Evolutionary conservation across 2,797 vertebrate species (phyloP).

Genomic region (Vireo griseus): DNA sequence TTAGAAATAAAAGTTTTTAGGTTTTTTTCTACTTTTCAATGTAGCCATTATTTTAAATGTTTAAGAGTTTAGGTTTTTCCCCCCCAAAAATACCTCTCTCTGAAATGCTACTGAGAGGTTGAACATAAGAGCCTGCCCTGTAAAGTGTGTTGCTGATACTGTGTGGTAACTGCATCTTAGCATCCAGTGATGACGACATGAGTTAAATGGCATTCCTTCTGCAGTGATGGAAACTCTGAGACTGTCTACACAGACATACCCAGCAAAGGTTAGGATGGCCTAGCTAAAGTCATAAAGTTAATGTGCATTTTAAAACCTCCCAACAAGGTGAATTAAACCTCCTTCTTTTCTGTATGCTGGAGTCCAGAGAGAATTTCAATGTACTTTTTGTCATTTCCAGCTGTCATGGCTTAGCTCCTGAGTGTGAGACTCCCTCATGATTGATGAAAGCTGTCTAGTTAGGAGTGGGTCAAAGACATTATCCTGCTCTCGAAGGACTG

Average conservation of each 20-base stretch:
- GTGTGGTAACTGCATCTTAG: neutral
- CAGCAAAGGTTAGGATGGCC: neutral
- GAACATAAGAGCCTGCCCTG: neutral
- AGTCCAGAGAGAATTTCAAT: neutral
- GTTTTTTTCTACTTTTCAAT: neutral
- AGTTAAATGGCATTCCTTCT: neutral
- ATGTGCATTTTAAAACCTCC: neutral
- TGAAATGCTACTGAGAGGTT: neutral
- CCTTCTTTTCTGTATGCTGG: neutral
- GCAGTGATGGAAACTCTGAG: neutral
- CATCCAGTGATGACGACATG: rapidly evolving
- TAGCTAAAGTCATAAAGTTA: neutral
- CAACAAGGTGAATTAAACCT: neutral
- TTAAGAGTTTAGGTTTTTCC: neutral
- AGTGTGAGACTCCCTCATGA: neutral
- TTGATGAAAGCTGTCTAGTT: neutral
- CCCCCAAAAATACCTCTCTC: neutral
- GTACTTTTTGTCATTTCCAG: neutral
- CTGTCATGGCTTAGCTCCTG: neutral
- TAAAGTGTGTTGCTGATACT: neutral
- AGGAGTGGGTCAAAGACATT: neutral
- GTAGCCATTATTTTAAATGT: neutral
- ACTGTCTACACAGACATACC: neutral
- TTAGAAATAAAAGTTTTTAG: neutral
- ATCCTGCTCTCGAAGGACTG: neutral